Evolutionary conservation across 2,113 vertebrate genomes (phyloP), one percentile per base, ranked within the genome.

Genomic region (Charadrius vociferus): DNA sequence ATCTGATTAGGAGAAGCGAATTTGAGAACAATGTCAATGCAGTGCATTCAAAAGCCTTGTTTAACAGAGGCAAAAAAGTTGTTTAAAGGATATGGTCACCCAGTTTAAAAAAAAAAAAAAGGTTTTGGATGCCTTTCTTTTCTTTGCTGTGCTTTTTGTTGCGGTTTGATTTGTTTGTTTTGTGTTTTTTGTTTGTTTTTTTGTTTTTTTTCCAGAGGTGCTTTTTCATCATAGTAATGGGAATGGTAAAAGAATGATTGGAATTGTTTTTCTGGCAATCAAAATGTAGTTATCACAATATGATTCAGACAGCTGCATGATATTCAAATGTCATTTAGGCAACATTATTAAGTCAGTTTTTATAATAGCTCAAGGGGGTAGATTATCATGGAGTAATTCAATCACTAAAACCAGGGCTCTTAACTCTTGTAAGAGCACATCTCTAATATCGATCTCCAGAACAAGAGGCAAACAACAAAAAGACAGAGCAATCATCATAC

Each of bases 291-390:
- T 97, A 89, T 50, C 90, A 83, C 43, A 78, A 55, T 78, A 83
- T 52, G 27, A 95, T 85, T 95, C 90, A 95, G 58, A 74, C 63
- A 86, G 53, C 41, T 86, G 75, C 58, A 94, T 95, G 77, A 75
- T 95, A 95, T 95, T 96, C 91, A 97, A 95, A 95, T 95, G 53
- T 74, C 84, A 95, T 88, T 95, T 96, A 85, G 41, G 39, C 37
- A 93, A 79, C 49, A 80, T 27, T 95, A 90, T 93, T 88, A 96
- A 96, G 70, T 80, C 43, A 77, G 68, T 45, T 95, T 95, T 93
- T 92, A 68, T 94, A 96, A 81, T 62, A 96, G 92, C 89, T 96
- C 66, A 91, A 79, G 55, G 66, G 47, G 47, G 21, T 88, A 90
- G 72, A 95, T 93, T 88, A 94, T 92, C n/a, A 72, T 62, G 39